Percentiles rank a stretch among this genome's conserved stretches.
phyloP scores from a whole-genome alignment of 2,797 vertebrate species.

The Gymnothorax reevesii region DNA sequence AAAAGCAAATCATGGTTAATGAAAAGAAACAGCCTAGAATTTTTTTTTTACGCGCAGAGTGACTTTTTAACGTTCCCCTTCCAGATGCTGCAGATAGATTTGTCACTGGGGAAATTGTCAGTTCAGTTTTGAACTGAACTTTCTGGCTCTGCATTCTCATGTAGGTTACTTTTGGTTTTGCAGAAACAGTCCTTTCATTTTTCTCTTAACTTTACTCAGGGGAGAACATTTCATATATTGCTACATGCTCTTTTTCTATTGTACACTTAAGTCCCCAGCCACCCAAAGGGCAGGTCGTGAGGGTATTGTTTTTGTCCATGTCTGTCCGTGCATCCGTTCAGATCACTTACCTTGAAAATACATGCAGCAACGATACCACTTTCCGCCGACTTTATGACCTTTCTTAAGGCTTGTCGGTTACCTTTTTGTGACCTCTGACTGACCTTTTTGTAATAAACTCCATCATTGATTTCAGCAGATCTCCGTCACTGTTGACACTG shows the following conservation, averaged over 20 bases:
- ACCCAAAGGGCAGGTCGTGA: no score
- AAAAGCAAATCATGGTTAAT: neutral
- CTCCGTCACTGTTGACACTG: no score
- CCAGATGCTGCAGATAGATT: neutral
- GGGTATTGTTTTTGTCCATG: no score
- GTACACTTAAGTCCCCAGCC: neutral
- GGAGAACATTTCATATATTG: neutral
- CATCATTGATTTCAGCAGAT: no score
- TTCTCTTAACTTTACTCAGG: neutral
- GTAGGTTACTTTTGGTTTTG: neutral
- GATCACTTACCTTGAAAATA: no score
- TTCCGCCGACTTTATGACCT: no score
- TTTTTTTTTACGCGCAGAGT: neutral
- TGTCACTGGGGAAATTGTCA: neutral
- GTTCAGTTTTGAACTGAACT: neutral
- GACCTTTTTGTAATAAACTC: no score
- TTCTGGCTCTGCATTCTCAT: neutral
- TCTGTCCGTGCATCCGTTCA: no score
- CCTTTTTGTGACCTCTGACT: no score
- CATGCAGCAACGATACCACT: no score
- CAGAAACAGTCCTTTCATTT: neutral
- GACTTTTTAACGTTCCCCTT: neutral
- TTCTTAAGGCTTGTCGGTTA: no score
- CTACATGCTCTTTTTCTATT: neutral
- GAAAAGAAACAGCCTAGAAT: neutral